Percentiles rank a stretch among this genome's conserved stretches.
phyloP scores from a whole-genome alignment of 2,888 invertebrate genomes.

The Monoplex corrugatus region DNA sequence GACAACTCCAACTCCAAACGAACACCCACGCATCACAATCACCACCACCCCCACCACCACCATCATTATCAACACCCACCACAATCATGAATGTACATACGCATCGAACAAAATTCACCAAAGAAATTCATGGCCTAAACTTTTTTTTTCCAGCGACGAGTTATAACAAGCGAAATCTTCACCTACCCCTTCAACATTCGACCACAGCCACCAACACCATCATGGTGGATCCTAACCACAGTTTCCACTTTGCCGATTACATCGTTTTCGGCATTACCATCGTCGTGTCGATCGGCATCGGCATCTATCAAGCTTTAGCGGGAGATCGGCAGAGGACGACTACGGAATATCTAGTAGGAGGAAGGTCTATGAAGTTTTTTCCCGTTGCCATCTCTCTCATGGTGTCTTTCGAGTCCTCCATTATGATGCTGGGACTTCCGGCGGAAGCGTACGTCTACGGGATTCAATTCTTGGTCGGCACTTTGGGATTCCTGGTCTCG shows the following conservation, averaged over 20 bases:
- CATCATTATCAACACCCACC: too few species aligned
- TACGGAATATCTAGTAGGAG: constrained; percentile 66
- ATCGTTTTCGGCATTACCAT: constrained; percentile 65
- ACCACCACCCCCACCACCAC: too few species aligned
- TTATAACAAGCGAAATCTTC: too few species aligned
- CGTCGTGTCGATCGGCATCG: constrained; percentile 65
- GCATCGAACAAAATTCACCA: too few species aligned
- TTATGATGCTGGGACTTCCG: constrained; percentile 72
- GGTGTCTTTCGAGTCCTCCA: constrained; percentile 73
- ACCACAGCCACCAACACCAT: too few species aligned
- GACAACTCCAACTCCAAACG: too few species aligned
- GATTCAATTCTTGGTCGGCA: constrained; percentile 61
- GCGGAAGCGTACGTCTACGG: constrained; percentile 72
- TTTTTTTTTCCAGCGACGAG: too few species aligned
- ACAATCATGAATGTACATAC: too few species aligned
- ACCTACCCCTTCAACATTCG: too few species aligned
- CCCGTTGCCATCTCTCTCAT: constrained; percentile 71
- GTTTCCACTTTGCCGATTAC: constrained; percentile 62
- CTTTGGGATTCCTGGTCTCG: constrained; percentile 62
- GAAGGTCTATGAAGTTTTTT: constrained; percentile 64
- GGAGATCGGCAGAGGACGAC: constrained; percentile 56
- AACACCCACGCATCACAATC: too few species aligned
- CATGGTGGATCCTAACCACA: constrained; percentile 51
- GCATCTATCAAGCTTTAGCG: constrained; percentile 63
- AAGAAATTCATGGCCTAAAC: too few species aligned